Conservation (phyloP, 2,888 invertebrate species). For the Eupeodes latifasciatus region DNA sequence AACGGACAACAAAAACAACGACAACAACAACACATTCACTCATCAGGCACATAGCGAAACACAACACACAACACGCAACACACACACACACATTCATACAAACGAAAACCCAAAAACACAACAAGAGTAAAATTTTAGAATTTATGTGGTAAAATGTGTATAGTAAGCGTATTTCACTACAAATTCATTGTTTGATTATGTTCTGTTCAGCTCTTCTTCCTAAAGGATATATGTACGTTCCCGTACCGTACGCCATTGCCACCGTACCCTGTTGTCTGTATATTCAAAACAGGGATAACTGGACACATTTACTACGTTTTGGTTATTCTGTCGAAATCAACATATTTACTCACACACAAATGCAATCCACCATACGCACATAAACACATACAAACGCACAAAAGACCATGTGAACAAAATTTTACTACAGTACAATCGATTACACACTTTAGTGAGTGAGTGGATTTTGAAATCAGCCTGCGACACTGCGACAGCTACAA, state of each 20-base stretch:
- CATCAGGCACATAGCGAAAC: conserved; percentile 14
- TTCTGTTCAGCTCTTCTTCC: conserved; percentile 9
- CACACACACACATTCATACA: not conserved
- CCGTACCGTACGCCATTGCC: no score
- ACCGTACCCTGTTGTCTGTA: no score
- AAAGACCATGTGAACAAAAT: conserved; percentile 19
- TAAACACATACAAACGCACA: conserved; percentile 8
- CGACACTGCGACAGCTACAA: no score
- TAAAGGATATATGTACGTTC: not conserved
- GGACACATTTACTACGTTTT: conserved; percentile 69
- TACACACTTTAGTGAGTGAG: conserved; percentile 55
- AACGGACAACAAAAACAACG: conserved; percentile 17
- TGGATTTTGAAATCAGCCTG: conserved; percentile 47
- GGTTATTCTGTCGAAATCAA: conserved; percentile 18
- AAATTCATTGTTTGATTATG: conserved; percentile 68
- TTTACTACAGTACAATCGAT: conserved; percentile 72
- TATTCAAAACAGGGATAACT: conserved; percentile 41
- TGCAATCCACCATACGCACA: not conserved
- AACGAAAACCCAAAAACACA: not conserved
- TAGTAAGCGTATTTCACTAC: conserved; percentile 63
- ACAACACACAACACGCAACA: conserved; percentile 1
- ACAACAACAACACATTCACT: conserved; percentile 20
- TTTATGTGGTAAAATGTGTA: conserved; percentile 35
- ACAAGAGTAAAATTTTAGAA: conserved; percentile 6
- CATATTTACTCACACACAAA: conserved; percentile 5